phyloP scores from a whole-genome alignment of 2,888 invertebrate genomes.

The Tanypteryx hageni region DNA sequence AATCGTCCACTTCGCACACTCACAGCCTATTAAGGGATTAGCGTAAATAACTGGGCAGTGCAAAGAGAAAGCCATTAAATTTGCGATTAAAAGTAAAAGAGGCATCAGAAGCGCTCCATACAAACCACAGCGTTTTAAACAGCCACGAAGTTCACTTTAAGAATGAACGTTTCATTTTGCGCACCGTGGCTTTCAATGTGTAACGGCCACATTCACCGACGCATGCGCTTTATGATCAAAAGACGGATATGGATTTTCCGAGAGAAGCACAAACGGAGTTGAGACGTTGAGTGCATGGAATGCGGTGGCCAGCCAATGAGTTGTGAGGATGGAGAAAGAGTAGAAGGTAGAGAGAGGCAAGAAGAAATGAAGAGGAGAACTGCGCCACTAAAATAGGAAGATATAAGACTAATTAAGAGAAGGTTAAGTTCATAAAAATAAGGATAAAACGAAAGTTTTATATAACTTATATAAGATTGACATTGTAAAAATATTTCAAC shows the following conservation, averaged over 20 bases:
- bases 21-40: no score
- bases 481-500: no score
- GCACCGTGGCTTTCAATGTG: not conserved
- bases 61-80: no score
- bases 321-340: not conserved
- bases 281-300: not conserved
- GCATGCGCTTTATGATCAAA: constrained; percentile 34
- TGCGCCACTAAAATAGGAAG: not conserved
- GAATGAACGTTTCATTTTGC: not conserved
- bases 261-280: constrained; percentile 28
- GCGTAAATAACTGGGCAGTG: no score
- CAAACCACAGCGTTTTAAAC: not conserved
- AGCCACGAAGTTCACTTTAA: not conserved
- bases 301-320: not conserved
- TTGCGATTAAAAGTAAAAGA: no score
- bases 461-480: no score
- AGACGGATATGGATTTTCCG: constrained; percentile 58
- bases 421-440: not conserved
- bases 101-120: no score
- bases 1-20: no score
- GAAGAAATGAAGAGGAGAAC: not conserved
- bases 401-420: not conserved
- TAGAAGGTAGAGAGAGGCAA: not conserved
- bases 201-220: not conserved
- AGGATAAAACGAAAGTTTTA: no score